Conservation (phyloP, 1,140 invertebrate species). For the Eueides isabella region DNA sequence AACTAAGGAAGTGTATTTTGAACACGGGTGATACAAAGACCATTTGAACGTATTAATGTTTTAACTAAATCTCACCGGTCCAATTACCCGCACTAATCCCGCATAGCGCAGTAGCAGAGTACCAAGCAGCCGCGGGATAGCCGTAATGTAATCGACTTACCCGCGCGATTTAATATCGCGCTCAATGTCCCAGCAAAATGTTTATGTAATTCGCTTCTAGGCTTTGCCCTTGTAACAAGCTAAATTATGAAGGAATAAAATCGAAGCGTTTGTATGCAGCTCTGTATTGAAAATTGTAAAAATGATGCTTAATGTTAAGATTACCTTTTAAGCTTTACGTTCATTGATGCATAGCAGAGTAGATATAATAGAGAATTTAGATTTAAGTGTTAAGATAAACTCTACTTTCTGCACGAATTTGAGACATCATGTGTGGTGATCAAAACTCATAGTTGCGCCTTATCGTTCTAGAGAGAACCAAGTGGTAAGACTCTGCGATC, state of each 20-base stretch:
- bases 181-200: conserved; percentile 63
- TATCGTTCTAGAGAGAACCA: too few relatives aligned
- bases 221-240: background rate
- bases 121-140: conserved; percentile 55
- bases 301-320: background rate
- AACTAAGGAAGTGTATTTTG: background rate
- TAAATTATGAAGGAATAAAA: background rate
- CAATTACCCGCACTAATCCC: conserved; percentile 63
- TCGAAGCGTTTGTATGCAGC: background rate
- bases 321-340: too few relatives aligned
- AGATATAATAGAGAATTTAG: too few relatives aligned
- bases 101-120: conserved; percentile 33
- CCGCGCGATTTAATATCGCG: conserved; percentile 66
- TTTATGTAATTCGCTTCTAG: conserved; percentile 60
- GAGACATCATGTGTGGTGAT: too few relatives aligned
- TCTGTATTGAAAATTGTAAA: background rate
- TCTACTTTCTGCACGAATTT: too few relatives aligned
- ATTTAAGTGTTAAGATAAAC: too few relatives aligned
- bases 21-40: conserved; percentile 27
- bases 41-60: conserved; percentile 43
- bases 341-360: background rate
- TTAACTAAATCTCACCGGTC: conserved; percentile 41
- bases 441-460: too few relatives aligned
- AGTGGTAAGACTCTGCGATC: too few relatives aligned
- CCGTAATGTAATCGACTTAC: conserved; percentile 64